These are phyloP conservation scores for Antheraea assamensis DNA, from an alignment of 2,888 invertebrate genomes.

Conservation along the genomic window DNA sequence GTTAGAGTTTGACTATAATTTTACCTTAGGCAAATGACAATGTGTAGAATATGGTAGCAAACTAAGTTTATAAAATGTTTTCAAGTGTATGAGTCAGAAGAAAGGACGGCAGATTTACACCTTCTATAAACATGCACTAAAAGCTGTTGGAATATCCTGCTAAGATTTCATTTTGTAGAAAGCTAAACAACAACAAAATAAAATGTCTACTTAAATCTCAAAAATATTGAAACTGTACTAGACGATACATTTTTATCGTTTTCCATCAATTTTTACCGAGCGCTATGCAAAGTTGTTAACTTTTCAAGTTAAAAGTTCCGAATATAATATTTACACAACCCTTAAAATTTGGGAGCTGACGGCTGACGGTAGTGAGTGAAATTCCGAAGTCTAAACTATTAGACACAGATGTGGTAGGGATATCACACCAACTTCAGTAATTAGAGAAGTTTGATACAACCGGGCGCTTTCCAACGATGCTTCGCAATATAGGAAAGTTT, in stretches of 20 bases:
- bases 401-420: slow-evolving; percentile 42
- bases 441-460: slow-evolving; percentile 40
- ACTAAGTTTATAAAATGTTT: too few relatives aligned
- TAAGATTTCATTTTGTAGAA: too few relatives aligned
- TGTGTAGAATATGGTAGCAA: too few relatives aligned
- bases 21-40: too few relatives aligned
- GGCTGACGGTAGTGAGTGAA: slow-evolving; percentile 10
- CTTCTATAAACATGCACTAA: too few relatives aligned
- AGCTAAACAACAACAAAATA: not conserved
- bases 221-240: not conserved
- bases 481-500: not conserved
- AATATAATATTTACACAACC: slow-evolving; percentile 3
- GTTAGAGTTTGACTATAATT: too few relatives aligned
- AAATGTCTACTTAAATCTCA: not conserved
- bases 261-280: not conserved
- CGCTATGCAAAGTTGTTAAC: slow-evolving; percentile 11
- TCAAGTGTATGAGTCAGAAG: too few relatives aligned
- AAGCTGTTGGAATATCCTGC: too few relatives aligned
- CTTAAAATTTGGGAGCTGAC: slow-evolving; percentile 10
- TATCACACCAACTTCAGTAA: slow-evolving; percentile 47
- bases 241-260: not conserved
- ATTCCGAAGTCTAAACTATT: slow-evolving; percentile 34
- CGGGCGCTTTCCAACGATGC: not conserved
- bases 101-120: too few relatives aligned
- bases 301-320: not conserved